These are phyloP conservation scores for Echinarachnius parma DNA, from an alignment of 53 echinoderm and acorn worm genomes.

Conservation along the genomic window DNA sequence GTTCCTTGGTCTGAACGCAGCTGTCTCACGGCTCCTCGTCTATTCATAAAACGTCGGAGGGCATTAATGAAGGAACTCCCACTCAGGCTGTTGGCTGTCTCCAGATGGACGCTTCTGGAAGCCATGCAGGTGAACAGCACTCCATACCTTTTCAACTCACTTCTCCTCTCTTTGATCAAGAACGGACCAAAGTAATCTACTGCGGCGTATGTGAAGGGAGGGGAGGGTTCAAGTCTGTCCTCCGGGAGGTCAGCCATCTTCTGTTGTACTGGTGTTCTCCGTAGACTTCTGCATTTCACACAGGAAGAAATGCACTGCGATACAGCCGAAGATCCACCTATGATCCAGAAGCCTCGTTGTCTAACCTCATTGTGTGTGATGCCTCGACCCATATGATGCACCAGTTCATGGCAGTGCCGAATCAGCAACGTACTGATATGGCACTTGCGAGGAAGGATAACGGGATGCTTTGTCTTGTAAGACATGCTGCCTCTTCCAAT, in stretches of 20 bases:
- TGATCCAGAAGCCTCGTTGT: conserved; percentile 36
- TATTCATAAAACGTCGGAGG: conserved; percentile 42
- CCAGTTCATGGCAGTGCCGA: conserved; percentile 29
- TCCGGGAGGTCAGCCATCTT: conserved; percentile 64
- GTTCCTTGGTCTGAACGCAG: conserved; percentile 29
- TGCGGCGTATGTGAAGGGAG: conserved; percentile 53
- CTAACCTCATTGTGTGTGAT: conserved; percentile 46
- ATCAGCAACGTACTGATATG: conserved; percentile 51
- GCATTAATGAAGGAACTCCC: conserved; percentile 56
- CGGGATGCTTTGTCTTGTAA: conserved; percentile 42
- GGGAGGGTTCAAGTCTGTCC: conserved; percentile 56
- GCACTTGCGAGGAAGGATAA: conserved; percentile 45
- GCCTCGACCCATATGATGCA: conserved; percentile 47
- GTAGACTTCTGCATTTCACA: conserved; percentile 44
- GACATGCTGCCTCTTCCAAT: conserved; percentile 24
- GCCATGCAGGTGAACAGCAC: conserved; percentile 60
- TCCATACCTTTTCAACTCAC: conserved; percentile 54
- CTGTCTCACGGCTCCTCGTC: conserved; percentile 49
- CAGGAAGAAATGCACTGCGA: conserved; percentile 41
- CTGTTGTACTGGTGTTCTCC: conserved; percentile 31
- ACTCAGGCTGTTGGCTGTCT: conserved; percentile 44
- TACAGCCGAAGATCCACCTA: conserved; percentile 49
- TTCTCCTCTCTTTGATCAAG: conserved; percentile 48
- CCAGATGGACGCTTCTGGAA: conserved; percentile 50
- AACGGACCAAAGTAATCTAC: conserved; percentile 61